A percentile compares a stretch with the other conserved stretches of the same genome.
Conservation (phyloP, 2,888 invertebrate species). For the Morpho deidamia region DNA sequence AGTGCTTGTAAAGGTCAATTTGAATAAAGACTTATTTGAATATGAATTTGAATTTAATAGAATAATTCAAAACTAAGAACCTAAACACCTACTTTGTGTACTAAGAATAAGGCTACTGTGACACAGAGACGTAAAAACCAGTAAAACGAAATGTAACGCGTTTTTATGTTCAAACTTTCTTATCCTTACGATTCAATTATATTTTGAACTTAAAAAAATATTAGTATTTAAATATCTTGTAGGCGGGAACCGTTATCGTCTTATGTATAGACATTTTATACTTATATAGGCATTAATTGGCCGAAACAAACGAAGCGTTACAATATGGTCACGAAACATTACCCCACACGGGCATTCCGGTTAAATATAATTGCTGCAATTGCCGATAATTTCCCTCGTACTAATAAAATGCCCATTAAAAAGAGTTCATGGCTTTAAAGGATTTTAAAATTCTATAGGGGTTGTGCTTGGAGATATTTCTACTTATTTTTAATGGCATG, state of each 20-base stretch:
- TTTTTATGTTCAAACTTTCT: no score
- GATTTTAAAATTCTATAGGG: background rate
- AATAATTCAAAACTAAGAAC: background rate
- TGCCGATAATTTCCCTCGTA: constrained; percentile 28
- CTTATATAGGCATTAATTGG: constrained; percentile 25
- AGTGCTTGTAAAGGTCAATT: no score
- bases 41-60: background rate
- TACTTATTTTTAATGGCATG: no score
- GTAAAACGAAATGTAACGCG: no score
- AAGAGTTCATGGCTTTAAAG: constrained; percentile 19
- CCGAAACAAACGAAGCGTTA: constrained; percentile 37
- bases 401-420: constrained; percentile 20
- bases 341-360: constrained; percentile 40
- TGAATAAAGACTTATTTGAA: no score
- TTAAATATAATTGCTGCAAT: constrained; percentile 47
- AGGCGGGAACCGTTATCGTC: constrained; percentile 1
- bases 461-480: background rate
- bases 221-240: background rate
- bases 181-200: no score
- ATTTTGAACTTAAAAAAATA: no score
- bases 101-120: no score
- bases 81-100: no score
- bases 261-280: background rate
- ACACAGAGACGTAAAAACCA: no score
- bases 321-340: constrained; percentile 53